phyloP scores from a whole-genome alignment of 2,888 invertebrate genomes.

The Drosophila mimetica region DNA sequence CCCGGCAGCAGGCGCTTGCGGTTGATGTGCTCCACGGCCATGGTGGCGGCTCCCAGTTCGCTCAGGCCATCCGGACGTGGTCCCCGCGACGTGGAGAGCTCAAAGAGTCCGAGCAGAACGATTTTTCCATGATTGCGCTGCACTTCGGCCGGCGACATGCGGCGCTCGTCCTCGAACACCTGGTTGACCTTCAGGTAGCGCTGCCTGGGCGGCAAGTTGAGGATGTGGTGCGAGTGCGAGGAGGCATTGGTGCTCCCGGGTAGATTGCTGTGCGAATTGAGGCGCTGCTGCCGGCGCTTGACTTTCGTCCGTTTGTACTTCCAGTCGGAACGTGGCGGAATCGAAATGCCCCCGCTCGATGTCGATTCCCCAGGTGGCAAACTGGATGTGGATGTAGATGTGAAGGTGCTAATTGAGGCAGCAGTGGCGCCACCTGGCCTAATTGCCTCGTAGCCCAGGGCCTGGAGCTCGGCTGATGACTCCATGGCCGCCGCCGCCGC shows the following conservation, averaged over 20 bases:
- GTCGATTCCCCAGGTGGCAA: conserved; percentile 1
- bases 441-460: conserved; percentile 46
- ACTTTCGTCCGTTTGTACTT: conserved; percentile 75
- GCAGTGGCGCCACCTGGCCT: conserved; percentile 26
- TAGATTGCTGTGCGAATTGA: conserved; percentile 69
- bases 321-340: conserved; percentile 52
- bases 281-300: conserved; percentile 69
- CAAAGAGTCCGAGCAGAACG: conserved; percentile 91
- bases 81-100: conserved; percentile 88
- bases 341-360: neutral
- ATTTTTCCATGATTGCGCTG: conserved; percentile 85
- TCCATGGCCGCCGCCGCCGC: conserved; percentile 59
- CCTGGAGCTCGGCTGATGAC: conserved; percentile 64
- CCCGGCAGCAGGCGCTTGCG: conserved; percentile 88
- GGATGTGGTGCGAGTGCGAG: conserved; percentile 25
- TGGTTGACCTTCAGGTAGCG: conserved; percentile 83
- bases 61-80: conserved; percentile 89
- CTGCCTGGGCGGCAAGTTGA: conserved; percentile 73
- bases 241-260: conserved; percentile 48
- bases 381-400: neutral
- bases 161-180: conserved; percentile 83
- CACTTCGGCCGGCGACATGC: conserved; percentile 74
- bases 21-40: conserved; percentile 93
- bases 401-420: conserved; percentile 49
- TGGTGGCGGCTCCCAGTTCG: conserved; percentile 90